phyloP scores from a whole-genome alignment of 2,113 vertebrate species.

The Arenaria interpres region DNA sequence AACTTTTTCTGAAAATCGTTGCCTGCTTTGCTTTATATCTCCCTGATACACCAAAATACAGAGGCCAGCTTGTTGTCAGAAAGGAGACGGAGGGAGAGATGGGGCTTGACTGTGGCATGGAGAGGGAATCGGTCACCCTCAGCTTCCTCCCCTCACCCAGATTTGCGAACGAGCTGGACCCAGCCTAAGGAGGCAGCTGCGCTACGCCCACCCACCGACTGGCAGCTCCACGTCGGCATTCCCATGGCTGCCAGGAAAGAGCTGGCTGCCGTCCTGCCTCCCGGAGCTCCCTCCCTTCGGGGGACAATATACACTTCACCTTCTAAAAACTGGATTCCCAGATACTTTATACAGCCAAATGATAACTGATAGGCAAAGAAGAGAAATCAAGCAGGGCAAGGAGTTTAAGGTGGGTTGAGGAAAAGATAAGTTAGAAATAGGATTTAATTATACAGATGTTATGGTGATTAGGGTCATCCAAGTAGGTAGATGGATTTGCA shows the following conservation, averaged over 20 bases:
- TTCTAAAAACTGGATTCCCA: conserved; percentile 32
- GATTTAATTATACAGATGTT: conserved; percentile 53
- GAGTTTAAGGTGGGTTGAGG: conserved; percentile 13
- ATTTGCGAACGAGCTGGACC: neutral
- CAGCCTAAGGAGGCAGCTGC: conserved; percentile 17
- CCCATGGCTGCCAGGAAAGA: conserved; percentile 50
- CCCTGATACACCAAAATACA: neutral
- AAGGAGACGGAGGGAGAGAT: neutral
- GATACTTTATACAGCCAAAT: conserved; percentile 32
- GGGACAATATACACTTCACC: conserved; percentile 46
- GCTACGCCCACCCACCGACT: conserved; percentile 42
- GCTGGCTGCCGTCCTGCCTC: conserved; percentile 50
- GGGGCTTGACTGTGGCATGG: neutral
- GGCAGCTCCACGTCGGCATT: conserved; percentile 21
- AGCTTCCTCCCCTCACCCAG: neutral
- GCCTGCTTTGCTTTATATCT: conserved; percentile 8
- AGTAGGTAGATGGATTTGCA: conserved; percentile 38
- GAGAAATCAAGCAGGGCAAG: conserved; percentile 19
- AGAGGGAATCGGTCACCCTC: neutral
- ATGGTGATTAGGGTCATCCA: conserved; percentile 13
- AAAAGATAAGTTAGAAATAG: conserved; percentile 30
- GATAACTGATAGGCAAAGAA: conserved; percentile 57
- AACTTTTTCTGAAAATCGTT: conserved; percentile 12
- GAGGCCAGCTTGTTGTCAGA: neutral
- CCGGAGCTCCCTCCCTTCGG: neutral